Evolutionary conservation across 2,888 invertebrate species (phyloP), one percentile per base, ranked within the genome.

Genomic region (Acronicta alni): DNA sequence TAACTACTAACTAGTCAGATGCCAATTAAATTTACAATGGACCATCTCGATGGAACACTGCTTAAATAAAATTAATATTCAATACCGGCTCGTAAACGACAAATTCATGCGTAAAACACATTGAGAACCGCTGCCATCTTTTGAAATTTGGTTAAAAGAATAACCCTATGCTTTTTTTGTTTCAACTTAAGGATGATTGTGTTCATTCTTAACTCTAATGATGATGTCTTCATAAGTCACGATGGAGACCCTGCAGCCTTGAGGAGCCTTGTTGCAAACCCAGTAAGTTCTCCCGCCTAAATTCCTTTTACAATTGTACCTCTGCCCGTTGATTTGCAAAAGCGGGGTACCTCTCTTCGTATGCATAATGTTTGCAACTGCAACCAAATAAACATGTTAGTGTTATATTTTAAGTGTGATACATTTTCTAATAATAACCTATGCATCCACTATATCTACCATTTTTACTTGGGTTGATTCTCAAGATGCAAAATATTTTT

Each of bases 211-310:
- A 14, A 65, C 61, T 16, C 57, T 67, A 15, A 85, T 56, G 15
- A 84, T 77, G 26, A 72, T 57, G n/a, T 84, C 67, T 14, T 79
- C 68, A 15, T 58, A 66, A 0, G 86, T 87, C 3, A 81, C 69
- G 9, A 87, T 65, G 1, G 81, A 78, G 1, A 81, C 86, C 32
- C 71, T 79, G 43, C 88, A 87, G 6, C 77, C 78, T 66, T 65
- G 69, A 1, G 62, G 72, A 5, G 70, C 75, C 59, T 63, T 70
- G 66, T 69, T 79, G 60, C 76, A 80, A 23, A 61, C 63, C 81
- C 74, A 76, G 32, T 72, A 77, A 4, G 59, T 68, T n/a, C 57
- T 68, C 0, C 47, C 35, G n/a, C 68, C 68, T 0, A 58, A n/a
- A 10, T 53, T 65, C 15, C 75, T 46, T 23, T 77, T 75, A 42